Base-by-base conservation (phyloP, 2,113 vertebrate species). In the Pituophis catenifer region DNA sequence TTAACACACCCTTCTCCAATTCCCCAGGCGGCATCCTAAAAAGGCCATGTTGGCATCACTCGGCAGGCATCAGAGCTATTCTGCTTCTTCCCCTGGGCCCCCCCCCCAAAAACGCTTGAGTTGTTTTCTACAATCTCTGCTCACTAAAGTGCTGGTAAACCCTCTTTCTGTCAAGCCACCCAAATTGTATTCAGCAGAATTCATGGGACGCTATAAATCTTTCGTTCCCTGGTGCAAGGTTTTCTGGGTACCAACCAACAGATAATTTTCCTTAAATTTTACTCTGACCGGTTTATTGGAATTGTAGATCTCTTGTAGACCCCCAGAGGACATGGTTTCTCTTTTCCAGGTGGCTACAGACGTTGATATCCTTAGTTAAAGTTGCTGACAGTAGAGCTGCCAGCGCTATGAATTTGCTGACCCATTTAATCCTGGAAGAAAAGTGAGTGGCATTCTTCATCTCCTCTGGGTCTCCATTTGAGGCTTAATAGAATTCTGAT, bases 261-360 rank as follows among this genome's bases (percentile, higher is more conserved):
- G 59, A 7, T 19, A 29, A 3, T 44, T 55, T 15, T 59, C 11
- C 26, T 7, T 7, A 24, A 24, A 44, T 13, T 90, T 62, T 90
- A 52, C 26, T n/a, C 59, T 55, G 65, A 1, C 3, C 21, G 1
- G 33, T 57, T 88, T n/a, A 24, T 50, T 8, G 2, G 38, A 6
- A n/a, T n/a, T 1, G 10, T 52, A 13, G 44, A 0, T 23, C n/a
- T 89, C 33, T 33, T 38, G 2, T 17, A 48, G 59, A 53, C n/a
- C 50, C 52, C 52, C 38, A 53, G 65, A 4, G 2, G 2, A n/a
- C 0, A 3, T 17, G 5, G 17, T 24, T 53, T 92, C 89, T 92
- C 55, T 95, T 90, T 86, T 91, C 57, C 97, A 99, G 99, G 93
- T 98, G 99, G 96, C 95, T 97, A 93, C 97, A 97, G 96, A 96